Base-by-base conservation (phyloP, 2,888 invertebrate genomes). In the Busseola fusca region DNA sequence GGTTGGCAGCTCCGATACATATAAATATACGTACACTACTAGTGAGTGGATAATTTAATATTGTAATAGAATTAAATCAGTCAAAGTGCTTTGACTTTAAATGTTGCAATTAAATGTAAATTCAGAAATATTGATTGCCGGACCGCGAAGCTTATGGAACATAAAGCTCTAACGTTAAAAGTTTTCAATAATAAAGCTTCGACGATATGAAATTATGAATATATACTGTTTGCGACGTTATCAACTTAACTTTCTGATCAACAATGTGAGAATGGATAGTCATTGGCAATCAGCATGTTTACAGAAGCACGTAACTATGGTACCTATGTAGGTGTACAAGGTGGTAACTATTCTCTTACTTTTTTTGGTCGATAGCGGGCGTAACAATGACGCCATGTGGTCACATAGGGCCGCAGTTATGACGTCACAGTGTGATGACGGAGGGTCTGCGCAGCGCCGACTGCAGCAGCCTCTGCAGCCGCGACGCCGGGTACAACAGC, bases 401-500 rank as follows among this genome's bases (percentile, higher is more conserved):
- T 42, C 40, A 30, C 40, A 64, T 1, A 65, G 40, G 21, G 9
- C 34, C 25, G 27, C 34, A 21, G 25, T 10, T n/a, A 40, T 27
- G 14, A 18, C 14, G 27, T 10, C 27, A n/a, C 21, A 25, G 30
- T 14, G 89, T 87, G 86, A 88, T 91, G 84, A 89, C 90, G 56
- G 87, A 83, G 70, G 87, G 87, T 6, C 89, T 45, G 64, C n/a
- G 83, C 45, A 54, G 76, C 40, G 69, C 91, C 18, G 80, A 72
- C 72, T 84, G 87, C 81, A 92, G 89, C 82, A 92, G 86, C 3
- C 87, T 78, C 83, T 87, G 91, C 83, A 93, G 89, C 64, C 93
- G 89, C 71, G 89, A 83, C 78, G 88, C 88, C 21, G 93, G 93
- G 89, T 93, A 93, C 86, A 89, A 88, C 90, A 92, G 87, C 90